A percentile compares a stretch with the other conserved stretches of the same genome.
phyloP scores from a whole-genome alignment of 1,140 invertebrate species.

The Pinna nobilis region DNA sequence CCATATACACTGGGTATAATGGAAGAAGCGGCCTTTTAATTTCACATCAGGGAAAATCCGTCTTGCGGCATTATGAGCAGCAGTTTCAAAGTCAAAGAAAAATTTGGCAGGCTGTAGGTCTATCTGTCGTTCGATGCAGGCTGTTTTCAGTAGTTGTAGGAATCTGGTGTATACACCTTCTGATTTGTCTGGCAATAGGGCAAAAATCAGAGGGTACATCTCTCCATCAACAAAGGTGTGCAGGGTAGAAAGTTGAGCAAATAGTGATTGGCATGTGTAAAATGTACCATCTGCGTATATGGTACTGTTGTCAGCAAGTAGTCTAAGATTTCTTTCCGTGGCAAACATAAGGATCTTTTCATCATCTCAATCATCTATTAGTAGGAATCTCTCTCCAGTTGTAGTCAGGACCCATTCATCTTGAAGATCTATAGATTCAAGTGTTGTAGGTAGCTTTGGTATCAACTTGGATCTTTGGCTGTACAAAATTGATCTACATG shows the following conservation, averaged over 20 bases:
- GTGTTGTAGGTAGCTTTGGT: no score
- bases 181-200: slow-evolving; percentile 10
- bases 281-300: slow-evolving; percentile 32
- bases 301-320: neutral
- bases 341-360: slow-evolving; percentile 7
- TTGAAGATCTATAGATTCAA: no score
- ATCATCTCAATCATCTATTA: neutral
- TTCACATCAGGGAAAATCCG: neutral
- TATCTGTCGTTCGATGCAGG: neutral
- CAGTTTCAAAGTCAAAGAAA: neutral
- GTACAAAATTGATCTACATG: no score
- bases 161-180: neutral
- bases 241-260: slow-evolving; percentile 18
- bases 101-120: neutral
- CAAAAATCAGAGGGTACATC: slow-evolving; percentile 29
- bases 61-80: neutral
- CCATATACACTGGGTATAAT: no score
- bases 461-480: no score
- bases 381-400: slow-evolving; percentile 15
- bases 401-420: no score
- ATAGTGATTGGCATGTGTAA: slow-evolving; percentile 12
- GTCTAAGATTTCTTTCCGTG: neutral
- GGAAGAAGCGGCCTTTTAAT: neutral
- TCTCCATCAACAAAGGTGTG: slow-evolving; percentile 16
- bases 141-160: neutral